phyloP scores from a whole-genome alignment of 2,797 vertebrate genomes.

The Anniella stebbinsi region DNA sequence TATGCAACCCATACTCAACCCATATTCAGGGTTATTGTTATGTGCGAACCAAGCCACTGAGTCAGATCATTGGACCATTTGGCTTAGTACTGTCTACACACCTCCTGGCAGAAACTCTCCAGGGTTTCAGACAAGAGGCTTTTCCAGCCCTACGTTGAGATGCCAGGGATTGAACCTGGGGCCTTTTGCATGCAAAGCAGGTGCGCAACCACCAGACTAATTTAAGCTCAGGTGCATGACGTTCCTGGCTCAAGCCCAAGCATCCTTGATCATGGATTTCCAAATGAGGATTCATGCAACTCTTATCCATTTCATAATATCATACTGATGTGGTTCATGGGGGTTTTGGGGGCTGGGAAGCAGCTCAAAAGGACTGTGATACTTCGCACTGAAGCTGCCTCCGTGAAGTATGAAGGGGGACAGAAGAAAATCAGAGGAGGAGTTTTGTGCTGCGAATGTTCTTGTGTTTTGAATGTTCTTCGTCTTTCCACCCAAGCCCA shows the following conservation, averaged over 20 bases:
- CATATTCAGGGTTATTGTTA: no score
- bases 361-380: background rate
- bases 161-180: background rate
- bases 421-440: background rate
- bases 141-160: background rate
- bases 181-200: background rate
- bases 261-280: background rate
- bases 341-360: background rate
- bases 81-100: background rate
- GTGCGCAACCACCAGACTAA: no score
- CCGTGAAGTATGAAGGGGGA: background rate
- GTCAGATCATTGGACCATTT: background rate
- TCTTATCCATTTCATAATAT: background rate
- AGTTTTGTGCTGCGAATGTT: background rate
- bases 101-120: background rate
- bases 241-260: background rate
- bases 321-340: background rate
- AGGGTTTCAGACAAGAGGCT: no score
- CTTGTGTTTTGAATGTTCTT: background rate
- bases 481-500: background rate
- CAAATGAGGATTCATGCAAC: background rate
- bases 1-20: no score
- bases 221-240: background rate
- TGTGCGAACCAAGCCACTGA: no score
- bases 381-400: background rate